phyloP scores from a whole-genome alignment of 2,888 invertebrate species.

The Esperia sulphurella region DNA sequence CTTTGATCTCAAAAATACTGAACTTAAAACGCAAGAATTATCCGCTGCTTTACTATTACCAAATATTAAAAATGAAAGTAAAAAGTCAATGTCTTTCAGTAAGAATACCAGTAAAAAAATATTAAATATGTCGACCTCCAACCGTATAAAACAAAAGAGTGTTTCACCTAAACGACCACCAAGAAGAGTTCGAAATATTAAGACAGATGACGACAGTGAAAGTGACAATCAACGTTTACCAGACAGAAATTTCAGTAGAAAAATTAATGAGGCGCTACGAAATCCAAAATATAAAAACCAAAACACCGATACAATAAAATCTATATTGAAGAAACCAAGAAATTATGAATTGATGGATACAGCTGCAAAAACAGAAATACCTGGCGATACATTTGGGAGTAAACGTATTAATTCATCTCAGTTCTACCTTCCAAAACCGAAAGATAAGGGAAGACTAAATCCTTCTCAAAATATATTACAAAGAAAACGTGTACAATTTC shows the following conservation, averaged over 20 bases:
- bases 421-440: slow-evolving; percentile 82
- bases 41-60: slow-evolving; percentile 57
- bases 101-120: slow-evolving; percentile 60
- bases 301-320: slow-evolving; percentile 74
- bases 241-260: slow-evolving; percentile 50
- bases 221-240: slow-evolving; percentile 66
- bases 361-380: slow-evolving; percentile 41
- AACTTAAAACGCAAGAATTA: slow-evolving; percentile 51
- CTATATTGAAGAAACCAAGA: slow-evolving; percentile 80
- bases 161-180: slow-evolving; percentile 82
- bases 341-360: slow-evolving; percentile 50
- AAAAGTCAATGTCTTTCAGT: slow-evolving; percentile 50
- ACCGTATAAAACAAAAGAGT: slow-evolving; percentile 66
- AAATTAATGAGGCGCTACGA: slow-evolving; percentile 40
- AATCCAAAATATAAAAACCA: slow-evolving; percentile 52
- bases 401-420: slow-evolving; percentile 69
- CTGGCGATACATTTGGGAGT: slow-evolving; percentile 48
- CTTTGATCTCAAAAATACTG: slow-evolving; percentile 70
- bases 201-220: slow-evolving; percentile 72
- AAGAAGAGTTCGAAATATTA: slow-evolving; percentile 71
- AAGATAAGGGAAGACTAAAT: slow-evolving; percentile 46
- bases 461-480: slow-evolving; percentile 57
- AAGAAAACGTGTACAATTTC: slow-evolving; percentile 86
- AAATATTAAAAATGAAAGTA: slow-evolving; percentile 67
- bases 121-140: slow-evolving; percentile 42